These are phyloP conservation scores for Anoplolepis gracilipes DNA, from an alignment of 1,140 invertebrate genomes.

Conservation along the genomic window DNA sequence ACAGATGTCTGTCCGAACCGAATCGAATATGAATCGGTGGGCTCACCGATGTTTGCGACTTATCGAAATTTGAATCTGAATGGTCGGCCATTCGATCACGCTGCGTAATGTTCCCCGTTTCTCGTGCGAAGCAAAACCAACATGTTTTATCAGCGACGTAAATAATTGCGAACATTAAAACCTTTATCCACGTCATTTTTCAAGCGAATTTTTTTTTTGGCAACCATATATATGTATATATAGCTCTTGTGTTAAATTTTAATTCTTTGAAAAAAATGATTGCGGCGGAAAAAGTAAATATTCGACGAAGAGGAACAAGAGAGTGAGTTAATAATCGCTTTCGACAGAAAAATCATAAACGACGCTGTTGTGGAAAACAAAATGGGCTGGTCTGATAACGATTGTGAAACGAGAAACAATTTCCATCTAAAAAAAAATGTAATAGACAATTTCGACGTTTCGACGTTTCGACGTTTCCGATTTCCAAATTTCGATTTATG, in stretches of 20 bases:
- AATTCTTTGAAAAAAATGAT: slow-evolving; percentile 48
- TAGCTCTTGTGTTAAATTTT: slow-evolving; percentile 40
- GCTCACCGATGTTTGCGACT: slow-evolving; percentile 24
- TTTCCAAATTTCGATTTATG: slow-evolving; percentile 49
- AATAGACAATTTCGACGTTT: slow-evolving; percentile 31
- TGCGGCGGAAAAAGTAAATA: slow-evolving; percentile 40
- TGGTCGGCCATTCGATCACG: slow-evolving; percentile 25
- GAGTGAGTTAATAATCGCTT: slow-evolving; percentile 60
- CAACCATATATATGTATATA: background rate
- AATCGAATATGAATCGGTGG: slow-evolving; percentile 52
- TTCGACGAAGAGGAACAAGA: slow-evolving; percentile 21
- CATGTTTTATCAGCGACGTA: slow-evolving; percentile 47
- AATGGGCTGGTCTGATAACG: slow-evolving; percentile 37
- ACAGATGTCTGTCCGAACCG: slow-evolving; percentile 21
- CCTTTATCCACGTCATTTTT: slow-evolving; percentile 53
- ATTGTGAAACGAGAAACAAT: slow-evolving; percentile 44
- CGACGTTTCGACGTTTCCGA: slow-evolving; percentile 17
- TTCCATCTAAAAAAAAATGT: slow-evolving; percentile 42
- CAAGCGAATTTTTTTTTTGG: slow-evolving; percentile 28
- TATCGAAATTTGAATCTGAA: slow-evolving; percentile 63
- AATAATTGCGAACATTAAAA: slow-evolving; percentile 58
- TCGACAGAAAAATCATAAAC: slow-evolving; percentile 36
- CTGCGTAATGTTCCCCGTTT: background rate
- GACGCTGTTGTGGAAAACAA: slow-evolving; percentile 51
- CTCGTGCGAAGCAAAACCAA: slow-evolving; percentile 32